A percentile compares a stretch with the other conserved stretches of the same genome.
Evolutionary conservation across 2,113 vertebrate genomes (phyloP).

Genomic region (Colius striatus): DNA sequence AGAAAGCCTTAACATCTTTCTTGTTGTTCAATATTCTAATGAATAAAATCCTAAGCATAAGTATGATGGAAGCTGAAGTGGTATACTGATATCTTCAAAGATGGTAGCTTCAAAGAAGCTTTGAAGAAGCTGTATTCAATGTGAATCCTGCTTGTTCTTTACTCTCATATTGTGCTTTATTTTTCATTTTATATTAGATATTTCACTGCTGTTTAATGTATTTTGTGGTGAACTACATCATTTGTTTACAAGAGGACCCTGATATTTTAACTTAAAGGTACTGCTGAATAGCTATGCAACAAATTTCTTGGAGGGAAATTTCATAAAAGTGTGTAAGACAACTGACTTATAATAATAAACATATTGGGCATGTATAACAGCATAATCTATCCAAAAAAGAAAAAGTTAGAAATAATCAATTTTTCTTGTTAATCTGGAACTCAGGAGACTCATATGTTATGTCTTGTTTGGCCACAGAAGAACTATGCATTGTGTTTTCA

Average conservation of each 20-base stretch:
- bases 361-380: background rate
- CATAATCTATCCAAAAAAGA: background rate
- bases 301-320: background rate
- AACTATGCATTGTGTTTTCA: background rate
- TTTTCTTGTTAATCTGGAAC: background rate
- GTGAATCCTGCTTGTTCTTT: background rate
- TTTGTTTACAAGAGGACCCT: background rate
- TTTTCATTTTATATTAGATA: background rate
- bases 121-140: background rate
- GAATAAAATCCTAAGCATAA: slow-evolving; percentile 8
- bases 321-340: background rate
- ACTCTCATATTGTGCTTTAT: background rate
- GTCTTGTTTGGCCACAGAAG: background rate
- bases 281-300: background rate
- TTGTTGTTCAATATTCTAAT: background rate
- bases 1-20: background rate
- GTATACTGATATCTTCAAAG: background rate
- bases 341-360: background rate
- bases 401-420: background rate
- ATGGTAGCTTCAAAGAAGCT: slow-evolving; percentile 1
- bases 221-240: background rate
- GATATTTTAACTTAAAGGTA: background rate
- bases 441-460: background rate
- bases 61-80: background rate
- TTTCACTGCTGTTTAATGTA: background rate